These are phyloP conservation scores for Dasypogon diadema DNA, from an alignment of 2,888 invertebrate genomes.

Conservation along the genomic window DNA sequence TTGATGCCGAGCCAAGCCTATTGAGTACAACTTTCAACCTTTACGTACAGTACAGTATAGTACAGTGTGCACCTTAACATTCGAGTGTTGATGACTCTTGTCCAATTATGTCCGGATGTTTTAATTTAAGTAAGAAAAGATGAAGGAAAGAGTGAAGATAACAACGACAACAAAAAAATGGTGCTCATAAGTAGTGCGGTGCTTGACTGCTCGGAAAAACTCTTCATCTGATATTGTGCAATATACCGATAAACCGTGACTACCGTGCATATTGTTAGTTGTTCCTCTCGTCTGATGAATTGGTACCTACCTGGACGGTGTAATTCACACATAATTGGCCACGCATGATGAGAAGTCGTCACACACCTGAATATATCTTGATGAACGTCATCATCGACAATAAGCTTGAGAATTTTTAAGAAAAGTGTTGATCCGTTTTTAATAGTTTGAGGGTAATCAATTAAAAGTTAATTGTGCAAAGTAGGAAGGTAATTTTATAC, in stretches of 20 bases:
- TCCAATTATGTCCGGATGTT: slow-evolving; percentile 2
- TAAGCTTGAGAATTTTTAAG: no score
- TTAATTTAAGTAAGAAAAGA: not conserved
- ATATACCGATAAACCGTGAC: not conserved
- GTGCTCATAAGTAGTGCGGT: no score
- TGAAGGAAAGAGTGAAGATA: slow-evolving; percentile 35
- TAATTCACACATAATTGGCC: no score
- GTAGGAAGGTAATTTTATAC: no score
- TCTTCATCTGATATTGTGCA: not conserved
- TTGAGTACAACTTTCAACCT: slow-evolving; percentile 44
- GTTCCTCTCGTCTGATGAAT: not conserved
- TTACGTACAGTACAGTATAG: no score
- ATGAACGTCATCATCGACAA: no score
- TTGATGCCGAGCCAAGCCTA: slow-evolving; percentile 35
- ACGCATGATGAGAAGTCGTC: no score
- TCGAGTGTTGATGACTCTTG: slow-evolving; percentile 1
- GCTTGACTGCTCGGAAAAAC: not conserved
- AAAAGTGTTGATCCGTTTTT: no score
- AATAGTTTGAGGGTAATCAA: no score
- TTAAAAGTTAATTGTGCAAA: no score
- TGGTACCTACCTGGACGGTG: not conserved
- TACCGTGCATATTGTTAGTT: not conserved
- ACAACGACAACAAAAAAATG: not conserved
- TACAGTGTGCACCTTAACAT: not conserved
- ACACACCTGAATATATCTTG: no score